Evolutionary conservation across 2,797 vertebrate genomes (phyloP), one percentile per base, ranked within the genome.

Genomic region (Hemitrygon akajei): DNA sequence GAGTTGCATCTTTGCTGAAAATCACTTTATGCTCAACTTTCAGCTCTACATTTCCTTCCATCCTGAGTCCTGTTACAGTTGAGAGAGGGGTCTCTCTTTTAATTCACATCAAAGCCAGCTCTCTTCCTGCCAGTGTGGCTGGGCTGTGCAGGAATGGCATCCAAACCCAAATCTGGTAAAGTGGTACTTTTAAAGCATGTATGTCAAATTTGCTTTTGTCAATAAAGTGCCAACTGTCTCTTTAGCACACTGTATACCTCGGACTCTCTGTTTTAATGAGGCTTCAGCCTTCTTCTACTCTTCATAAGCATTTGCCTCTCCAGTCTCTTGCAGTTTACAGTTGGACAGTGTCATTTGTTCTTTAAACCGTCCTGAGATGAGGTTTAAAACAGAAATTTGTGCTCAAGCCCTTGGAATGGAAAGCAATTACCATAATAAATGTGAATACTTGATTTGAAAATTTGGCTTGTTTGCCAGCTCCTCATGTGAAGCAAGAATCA

Each of bases 361-460:
- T 87, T 3, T n/a, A n/a, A 77, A 27, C n/a, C 20, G 75, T 34
- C 76, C 76, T 12, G 9, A 77, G 30, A 27, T 77, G 76, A 3
- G 30, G 76, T 27, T 71, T 71, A 58, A 47, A 86, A 86, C 82
- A 60, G 84, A 56, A 63, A 12, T 87, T 87, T 87, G 18, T 30
- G 60, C 84, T 87, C 84, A 34, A 87, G 18, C 14, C 58, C 27
- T n/a, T 63, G 30, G 58, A 87, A 87, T n/a, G 30, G 12, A 87
- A 87, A 87, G 27, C 56, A 87, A 87, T 87, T 63, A 30, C 58
- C 84, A 63, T 87, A 63, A 63, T n/a, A 63, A 87, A 87, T 87
- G n/a, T 63, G 58, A 87, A 87, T 87, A 87, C 60, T 87, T 87
- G n/a, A 87, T 63, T 87, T 87, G 84, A 34, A 87, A n/a, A n/a